Evolutionary conservation across 2,888 invertebrate species (phyloP).

Genomic region (Oscheius myriophilus): DNA sequence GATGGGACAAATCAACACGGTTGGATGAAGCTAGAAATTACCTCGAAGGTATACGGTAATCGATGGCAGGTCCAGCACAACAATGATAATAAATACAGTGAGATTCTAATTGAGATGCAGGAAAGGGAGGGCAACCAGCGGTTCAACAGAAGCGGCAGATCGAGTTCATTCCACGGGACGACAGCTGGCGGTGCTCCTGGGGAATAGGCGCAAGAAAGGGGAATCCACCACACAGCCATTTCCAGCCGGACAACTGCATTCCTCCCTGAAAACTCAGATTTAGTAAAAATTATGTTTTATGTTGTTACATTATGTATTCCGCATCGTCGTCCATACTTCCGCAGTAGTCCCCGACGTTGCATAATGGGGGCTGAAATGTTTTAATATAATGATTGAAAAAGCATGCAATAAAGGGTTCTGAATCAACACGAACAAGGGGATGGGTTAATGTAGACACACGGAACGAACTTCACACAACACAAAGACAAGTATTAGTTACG

Average conservation of each 20-base stretch:
- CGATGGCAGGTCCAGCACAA: no score
- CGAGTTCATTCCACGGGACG: slow-evolving; percentile 2
- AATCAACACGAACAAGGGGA: neutral
- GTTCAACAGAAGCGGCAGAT: no score
- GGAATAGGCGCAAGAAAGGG: slow-evolving; percentile 7
- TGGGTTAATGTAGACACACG: neutral
- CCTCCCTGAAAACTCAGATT: slow-evolving; percentile 9
- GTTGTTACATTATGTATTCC: slow-evolving; percentile 21
- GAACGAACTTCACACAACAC: neutral
- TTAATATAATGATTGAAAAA: neutral
- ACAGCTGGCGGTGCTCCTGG: slow-evolving; percentile 20
- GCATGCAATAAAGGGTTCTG: neutral
- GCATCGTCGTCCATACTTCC: slow-evolving; percentile 15
- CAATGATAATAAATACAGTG: no score
- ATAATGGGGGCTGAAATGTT: slow-evolving; percentile 14
- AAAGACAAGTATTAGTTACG: neutral
- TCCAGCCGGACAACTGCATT: slow-evolving; percentile 17
- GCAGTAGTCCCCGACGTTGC: slow-evolving; percentile 18
- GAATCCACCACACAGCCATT: slow-evolving; percentile 6
- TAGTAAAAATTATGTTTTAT: no score
- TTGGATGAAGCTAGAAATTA: no score
- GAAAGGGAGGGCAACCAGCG: no score
- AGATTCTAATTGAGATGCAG: no score
- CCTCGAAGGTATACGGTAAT: no score
- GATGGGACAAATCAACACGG: no score